Evolutionary conservation across 2,888 invertebrate genomes (phyloP).

Genomic region (Patella depressa): DNA sequence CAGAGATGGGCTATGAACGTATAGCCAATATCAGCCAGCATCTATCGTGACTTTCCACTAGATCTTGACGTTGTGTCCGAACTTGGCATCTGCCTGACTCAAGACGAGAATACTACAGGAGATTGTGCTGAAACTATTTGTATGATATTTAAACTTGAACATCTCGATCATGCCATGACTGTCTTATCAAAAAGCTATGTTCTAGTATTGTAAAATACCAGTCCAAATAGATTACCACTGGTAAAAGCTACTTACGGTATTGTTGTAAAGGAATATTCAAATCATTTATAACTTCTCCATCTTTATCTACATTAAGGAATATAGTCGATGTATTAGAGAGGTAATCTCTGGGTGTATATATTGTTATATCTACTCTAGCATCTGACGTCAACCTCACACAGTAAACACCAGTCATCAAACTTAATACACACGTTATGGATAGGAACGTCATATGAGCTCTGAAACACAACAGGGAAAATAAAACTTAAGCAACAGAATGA

Average conservation of each 20-base stretch:
- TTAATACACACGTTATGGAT: constrained; percentile 50
- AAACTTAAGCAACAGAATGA: too few species aligned
- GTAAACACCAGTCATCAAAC: constrained; percentile 56
- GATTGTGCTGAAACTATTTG: too few species aligned
- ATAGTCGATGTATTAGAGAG: constrained; percentile 50
- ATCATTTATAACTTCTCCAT: constrained; percentile 44
- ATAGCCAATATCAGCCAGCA: too few species aligned
- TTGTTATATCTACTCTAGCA: constrained; percentile 55
- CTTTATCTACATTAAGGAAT: constrained; percentile 48
- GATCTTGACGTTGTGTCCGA: too few species aligned
- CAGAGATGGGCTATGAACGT: too few species aligned
- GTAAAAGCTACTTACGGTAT: constrained; percentile 45
- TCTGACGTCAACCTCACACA: constrained; percentile 37
- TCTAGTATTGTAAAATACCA: neutral
- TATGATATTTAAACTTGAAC: too few species aligned
- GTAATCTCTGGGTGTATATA: constrained; percentile 53
- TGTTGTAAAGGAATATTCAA: constrained; percentile 43
- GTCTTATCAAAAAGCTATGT: too few species aligned
- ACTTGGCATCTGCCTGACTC: too few species aligned
- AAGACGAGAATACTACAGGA: too few species aligned
- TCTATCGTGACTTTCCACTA: too few species aligned
- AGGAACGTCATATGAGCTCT: constrained; percentile 57
- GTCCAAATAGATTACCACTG: neutral
- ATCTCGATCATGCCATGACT: too few species aligned
- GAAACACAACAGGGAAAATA: constrained; percentile 20